Conservation (phyloP, 2,888 invertebrate species). For the Dione vanillae region DNA sequence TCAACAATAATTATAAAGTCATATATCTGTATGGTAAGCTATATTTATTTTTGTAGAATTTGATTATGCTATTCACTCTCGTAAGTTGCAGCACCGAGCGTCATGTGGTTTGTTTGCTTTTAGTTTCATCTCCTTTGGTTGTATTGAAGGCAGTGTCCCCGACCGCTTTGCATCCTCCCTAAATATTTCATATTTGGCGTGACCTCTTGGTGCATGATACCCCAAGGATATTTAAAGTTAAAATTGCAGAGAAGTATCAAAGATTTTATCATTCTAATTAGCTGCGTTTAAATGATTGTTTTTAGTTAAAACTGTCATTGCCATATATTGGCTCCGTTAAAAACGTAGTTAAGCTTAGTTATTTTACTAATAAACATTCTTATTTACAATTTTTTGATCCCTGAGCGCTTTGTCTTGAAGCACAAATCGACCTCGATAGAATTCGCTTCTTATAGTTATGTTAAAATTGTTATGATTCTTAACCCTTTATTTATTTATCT, state of each 20-base stretch:
- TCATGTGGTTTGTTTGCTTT: constrained; percentile 71
- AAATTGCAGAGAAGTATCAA: constrained; percentile 48
- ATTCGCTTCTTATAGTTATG: constrained; percentile 72
- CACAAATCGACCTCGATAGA: constrained; percentile 69
- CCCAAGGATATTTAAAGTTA: constrained; percentile 66
- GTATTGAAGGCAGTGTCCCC: constrained; percentile 84
- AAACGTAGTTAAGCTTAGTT: constrained; percentile 76
- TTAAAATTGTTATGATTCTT: constrained; percentile 55
- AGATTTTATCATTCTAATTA: constrained; percentile 51
- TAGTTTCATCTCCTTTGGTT: constrained; percentile 79
- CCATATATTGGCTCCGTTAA: constrained; percentile 60
- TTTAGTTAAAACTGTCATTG: constrained; percentile 59
- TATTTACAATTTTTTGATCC: constrained; percentile 60
- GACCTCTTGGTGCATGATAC: constrained; percentile 84
- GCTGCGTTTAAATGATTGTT: constrained; percentile 56
- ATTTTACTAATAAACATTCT: constrained; percentile 61
- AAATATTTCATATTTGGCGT: constrained; percentile 79
- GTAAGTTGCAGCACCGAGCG: constrained; percentile 67
- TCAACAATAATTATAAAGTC: constrained; percentile 56
- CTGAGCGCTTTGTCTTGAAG: constrained; percentile 74
- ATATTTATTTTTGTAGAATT: constrained; percentile 63
- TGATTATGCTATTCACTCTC: constrained; percentile 59
- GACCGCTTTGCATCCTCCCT: constrained; percentile 83
- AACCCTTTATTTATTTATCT: constrained; percentile 55
- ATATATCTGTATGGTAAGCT: constrained; percentile 54